Evolutionary conservation across 2,888 invertebrate species (phyloP).

Genomic region (Thereva unica): DNA sequence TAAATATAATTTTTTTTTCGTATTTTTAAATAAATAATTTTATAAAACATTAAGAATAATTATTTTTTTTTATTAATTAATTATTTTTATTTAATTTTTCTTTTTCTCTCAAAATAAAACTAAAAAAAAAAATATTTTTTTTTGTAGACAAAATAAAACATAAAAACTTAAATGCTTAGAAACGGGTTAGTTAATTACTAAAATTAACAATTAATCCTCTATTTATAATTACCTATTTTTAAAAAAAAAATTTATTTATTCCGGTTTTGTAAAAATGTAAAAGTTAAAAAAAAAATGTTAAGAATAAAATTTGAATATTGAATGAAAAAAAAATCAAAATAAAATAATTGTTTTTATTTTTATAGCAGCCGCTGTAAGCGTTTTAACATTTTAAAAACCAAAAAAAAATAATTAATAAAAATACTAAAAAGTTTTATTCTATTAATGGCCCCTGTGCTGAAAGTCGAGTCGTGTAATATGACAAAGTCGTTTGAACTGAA

Average conservation of each 20-base stretch:
- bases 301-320: too few relatives aligned
- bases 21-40: conserved; percentile 1
- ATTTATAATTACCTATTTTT: too few relatives aligned
- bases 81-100: not conserved
- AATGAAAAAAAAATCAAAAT: too few relatives aligned
- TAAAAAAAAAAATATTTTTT: conserved; percentile 5
- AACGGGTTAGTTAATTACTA: not conserved
- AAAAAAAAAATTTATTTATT: too few relatives aligned
- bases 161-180: not conserved
- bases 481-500: too few relatives aligned
- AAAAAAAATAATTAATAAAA: not conserved
- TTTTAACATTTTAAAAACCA: not conserved
- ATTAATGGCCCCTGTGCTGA: too few relatives aligned
- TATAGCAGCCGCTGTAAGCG: not conserved
- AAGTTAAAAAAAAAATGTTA: too few relatives aligned
- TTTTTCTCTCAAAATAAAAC: not conserved
- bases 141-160: conserved; percentile 1
- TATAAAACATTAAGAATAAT: not conserved
- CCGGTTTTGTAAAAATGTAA: too few relatives aligned
- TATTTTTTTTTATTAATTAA: not conserved
- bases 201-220: too few relatives aligned
- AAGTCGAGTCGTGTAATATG: too few relatives aligned
- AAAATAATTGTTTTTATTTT: not conserved
- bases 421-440: not conserved
- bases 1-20: conserved; percentile 2